Percentiles rank a stretch among this genome's conserved stretches.
Conservation (phyloP, 2,113 vertebrate genomes). For the Grantiella picta region DNA sequence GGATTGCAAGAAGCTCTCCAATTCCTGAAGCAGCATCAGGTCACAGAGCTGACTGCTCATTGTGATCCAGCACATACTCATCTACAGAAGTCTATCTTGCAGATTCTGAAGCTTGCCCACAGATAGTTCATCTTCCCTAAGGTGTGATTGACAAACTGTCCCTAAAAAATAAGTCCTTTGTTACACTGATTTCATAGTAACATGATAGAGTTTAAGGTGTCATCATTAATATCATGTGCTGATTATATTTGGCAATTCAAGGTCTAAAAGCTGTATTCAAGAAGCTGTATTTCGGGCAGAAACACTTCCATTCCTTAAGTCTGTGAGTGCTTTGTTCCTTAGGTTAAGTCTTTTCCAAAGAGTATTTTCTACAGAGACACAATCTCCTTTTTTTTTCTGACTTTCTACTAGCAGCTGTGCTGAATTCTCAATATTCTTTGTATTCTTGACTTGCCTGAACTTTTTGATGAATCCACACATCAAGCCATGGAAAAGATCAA, state of each 20-base stretch:
- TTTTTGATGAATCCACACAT: not conserved
- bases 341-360: not conserved
- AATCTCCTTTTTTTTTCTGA: not conserved
- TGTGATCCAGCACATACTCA: not conserved
- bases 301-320: not conserved
- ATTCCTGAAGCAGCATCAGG: not conserved
- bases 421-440: not conserved
- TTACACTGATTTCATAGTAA: not conserved
- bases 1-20: not conserved
- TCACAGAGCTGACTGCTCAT: not conserved
- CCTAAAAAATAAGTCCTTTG: not conserved
- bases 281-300: not conserved
- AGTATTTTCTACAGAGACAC: not conserved
- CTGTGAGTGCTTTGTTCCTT: not conserved
- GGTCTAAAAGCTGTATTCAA: not conserved
- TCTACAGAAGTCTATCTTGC: not conserved
- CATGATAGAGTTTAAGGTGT: not conserved
- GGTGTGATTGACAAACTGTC: not conserved
- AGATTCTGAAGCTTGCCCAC: not conserved
- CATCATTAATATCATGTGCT: not conserved
- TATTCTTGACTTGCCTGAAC: not conserved
- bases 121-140: not conserved
- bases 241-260: not conserved
- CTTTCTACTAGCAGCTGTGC: not conserved
- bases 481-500: not conserved